phyloP scores from a whole-genome alignment of 2,888 invertebrate genomes.

The Galerucella calmariensis region DNA sequence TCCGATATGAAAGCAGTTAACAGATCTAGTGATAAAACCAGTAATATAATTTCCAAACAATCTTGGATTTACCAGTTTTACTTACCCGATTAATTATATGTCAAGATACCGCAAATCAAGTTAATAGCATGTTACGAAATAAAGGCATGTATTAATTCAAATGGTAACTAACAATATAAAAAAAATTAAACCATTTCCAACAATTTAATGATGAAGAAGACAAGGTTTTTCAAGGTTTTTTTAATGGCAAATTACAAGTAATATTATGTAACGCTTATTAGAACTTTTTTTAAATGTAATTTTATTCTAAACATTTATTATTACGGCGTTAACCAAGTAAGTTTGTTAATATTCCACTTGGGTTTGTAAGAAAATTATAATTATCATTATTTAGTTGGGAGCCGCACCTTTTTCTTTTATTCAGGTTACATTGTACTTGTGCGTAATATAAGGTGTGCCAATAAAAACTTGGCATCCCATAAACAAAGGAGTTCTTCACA shows the following conservation, averaged over 20 bases:
- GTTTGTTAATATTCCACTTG: neutral
- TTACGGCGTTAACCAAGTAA: neutral
- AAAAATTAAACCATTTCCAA: neutral
- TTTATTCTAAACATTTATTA: neutral
- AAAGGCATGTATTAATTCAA: neutral
- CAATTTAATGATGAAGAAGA: neutral
- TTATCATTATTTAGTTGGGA: neutral
- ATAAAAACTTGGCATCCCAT: too few relatives aligned
- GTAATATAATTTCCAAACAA: too few relatives aligned
- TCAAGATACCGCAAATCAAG: too few relatives aligned
- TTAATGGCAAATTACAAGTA: neutral
- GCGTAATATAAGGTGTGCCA: neutral
- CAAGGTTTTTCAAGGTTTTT: neutral
- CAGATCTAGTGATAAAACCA: too few relatives aligned
- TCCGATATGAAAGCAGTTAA: too few relatives aligned
- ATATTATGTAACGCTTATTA: neutral
- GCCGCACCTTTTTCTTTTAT: neutral
- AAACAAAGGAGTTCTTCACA: too few relatives aligned
- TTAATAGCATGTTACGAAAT: neutral
- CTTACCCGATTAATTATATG: too few relatives aligned
- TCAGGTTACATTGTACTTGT: neutral
- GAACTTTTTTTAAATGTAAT: neutral
- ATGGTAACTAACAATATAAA: neutral
- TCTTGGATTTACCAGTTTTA: too few relatives aligned
- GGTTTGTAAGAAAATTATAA: neutral